phyloP scores from a whole-genome alignment of 2,797 vertebrate species.

The Dallia pectoralis region DNA sequence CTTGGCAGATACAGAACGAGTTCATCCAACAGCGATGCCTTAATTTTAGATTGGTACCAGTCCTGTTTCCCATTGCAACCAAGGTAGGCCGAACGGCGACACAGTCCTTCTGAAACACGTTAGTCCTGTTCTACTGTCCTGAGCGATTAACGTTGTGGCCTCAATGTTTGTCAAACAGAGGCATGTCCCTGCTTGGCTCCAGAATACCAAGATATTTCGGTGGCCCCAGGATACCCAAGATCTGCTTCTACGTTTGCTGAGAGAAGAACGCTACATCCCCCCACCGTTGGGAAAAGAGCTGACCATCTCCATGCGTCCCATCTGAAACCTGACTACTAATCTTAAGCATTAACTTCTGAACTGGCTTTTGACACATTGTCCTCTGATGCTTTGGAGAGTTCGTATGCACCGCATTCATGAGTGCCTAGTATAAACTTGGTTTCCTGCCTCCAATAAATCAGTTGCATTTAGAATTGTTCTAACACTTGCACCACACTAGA shows the following conservation, averaged over 20 bases:
- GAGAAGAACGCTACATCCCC: slow-evolving; percentile 88
- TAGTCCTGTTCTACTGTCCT: neutral
- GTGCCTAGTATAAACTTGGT: slow-evolving; percentile 40
- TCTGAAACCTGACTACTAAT: too few relatives aligned
- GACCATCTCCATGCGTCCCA: slow-evolving; percentile 82
- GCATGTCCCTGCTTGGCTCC: slow-evolving; percentile 90
- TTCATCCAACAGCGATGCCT: slow-evolving; percentile 95
- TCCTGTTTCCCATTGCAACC: slow-evolving; percentile 87
- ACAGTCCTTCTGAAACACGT: neutral
- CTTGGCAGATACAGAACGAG: slow-evolving; percentile 88
- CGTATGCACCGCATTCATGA: neutral
- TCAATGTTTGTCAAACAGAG: slow-evolving; percentile 64
- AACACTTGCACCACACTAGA: slow-evolving; percentile 28
- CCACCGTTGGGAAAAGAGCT: slow-evolving; percentile 81
- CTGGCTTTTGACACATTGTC: neutral
- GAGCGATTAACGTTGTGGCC: neutral
- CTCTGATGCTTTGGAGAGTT: neutral
- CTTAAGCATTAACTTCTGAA: neutral
- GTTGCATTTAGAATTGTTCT: slow-evolving; percentile 39
- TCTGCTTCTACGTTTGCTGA: slow-evolving; percentile 85
- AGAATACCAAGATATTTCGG: slow-evolving; percentile 86
- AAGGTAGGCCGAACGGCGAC: slow-evolving; percentile 72
- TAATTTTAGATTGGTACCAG: slow-evolving; percentile 94
- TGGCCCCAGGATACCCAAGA: slow-evolving; percentile 88
- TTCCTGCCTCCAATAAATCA: slow-evolving; percentile 51